Evolutionary conservation across 1,140 invertebrate genomes (phyloP), one percentile per base, ranked within the genome.

Genomic region (Oryzaephilus surinamensis): DNA sequence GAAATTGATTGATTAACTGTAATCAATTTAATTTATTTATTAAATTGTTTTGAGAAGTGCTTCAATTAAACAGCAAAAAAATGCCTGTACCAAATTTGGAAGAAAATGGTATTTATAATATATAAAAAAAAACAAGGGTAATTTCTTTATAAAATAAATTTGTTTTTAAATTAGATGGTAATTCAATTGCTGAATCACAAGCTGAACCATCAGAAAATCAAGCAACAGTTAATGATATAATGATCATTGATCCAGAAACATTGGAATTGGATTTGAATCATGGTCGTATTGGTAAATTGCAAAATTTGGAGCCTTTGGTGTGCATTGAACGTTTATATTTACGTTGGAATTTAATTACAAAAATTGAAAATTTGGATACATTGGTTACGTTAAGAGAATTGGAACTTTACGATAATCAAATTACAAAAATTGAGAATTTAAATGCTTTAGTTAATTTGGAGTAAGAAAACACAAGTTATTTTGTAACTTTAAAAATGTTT

Each of bases 331-430:
- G 74, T 51, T 63, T 94, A 19, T 92, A 81, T 57, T 70, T 97
- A 14, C 75, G 92, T 28, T 95, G 94, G 84, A 98, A 98, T 67
- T 67, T 94, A 1, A 90, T 97, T 7, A 95, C 86, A 51, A 90
- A 87, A 56, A 96, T 98, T 56, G 88, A 94, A 61, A 91, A 92
- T 62, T 58, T 95, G 13, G 59, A 77, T 38, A 79, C 69, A 1
- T 61, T 93, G 5, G 72, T 66, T 2, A 87, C 76, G 12, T 65
- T 97, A 0, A 71, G 72, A 29, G 91, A 97, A 58, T 61, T 99
- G 33, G 95, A 98, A 54, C 68, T 99, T 1, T 95, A 97, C 62
- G 96, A 98, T 64, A 99, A 97, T 68, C 91, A 94, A 67, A 89
- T 97, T 29, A 79, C 77, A 1, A 69, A 74, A 43, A 92, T 97